These are phyloP conservation scores for Phortica okadai DNA, from an alignment of 2,888 invertebrate genomes.

Conservation along the genomic window DNA sequence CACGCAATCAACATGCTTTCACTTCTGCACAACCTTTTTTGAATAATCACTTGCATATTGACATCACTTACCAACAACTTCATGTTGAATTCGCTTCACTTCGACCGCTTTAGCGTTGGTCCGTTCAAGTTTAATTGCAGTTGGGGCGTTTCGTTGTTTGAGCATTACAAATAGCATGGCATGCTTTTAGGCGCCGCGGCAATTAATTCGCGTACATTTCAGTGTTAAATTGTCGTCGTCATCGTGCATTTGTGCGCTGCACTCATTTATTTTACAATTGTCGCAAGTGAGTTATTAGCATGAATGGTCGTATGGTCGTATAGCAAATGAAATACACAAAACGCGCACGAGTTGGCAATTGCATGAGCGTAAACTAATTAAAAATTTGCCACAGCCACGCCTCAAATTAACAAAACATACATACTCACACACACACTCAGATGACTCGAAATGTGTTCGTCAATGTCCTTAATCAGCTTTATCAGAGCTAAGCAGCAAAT, in stretches of 20 bases:
- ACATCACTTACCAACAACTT: background rate
- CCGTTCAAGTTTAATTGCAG: background rate
- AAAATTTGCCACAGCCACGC: background rate
- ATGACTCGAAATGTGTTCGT: too few relatives aligned
- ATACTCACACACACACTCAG: too few relatives aligned
- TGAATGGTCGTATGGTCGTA: background rate
- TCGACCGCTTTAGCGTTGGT: background rate
- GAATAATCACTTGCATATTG: too few relatives aligned
- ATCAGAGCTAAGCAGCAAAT: constrained; percentile 7
- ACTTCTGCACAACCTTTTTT: too few relatives aligned
- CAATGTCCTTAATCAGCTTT: constrained; percentile 6
- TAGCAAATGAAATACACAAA: background rate
- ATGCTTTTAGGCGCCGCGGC: constrained; percentile 1
- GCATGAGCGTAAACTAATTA: background rate
- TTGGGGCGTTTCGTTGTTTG: background rate
- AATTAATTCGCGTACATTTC: background rate
- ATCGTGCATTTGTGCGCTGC: background rate
- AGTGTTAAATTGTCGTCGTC: background rate
- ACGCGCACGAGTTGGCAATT: background rate
- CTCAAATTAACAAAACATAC: background rate
- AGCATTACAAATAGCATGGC: constrained; percentile 20
- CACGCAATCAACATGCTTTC: background rate
- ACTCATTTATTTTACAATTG: background rate
- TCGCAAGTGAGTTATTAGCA: constrained; percentile 14
- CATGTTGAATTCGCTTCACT: background rate